phyloP scores from a whole-genome alignment of 1,140 invertebrate species.

The Drosophila seguyi region DNA sequence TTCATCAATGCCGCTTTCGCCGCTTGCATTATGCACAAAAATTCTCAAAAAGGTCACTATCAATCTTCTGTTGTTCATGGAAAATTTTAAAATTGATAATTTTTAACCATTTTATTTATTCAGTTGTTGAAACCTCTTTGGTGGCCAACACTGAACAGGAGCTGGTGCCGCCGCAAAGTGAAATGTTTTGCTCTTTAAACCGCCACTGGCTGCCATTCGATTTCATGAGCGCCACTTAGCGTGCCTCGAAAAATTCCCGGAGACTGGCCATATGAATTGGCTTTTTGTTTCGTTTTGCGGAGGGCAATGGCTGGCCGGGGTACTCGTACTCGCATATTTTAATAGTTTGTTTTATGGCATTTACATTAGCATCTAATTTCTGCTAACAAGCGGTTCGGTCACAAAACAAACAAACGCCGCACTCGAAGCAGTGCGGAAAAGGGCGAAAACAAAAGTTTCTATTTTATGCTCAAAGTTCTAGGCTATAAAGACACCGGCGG shows the following conservation, averaged over 20 bases:
- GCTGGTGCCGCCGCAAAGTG: conserved; percentile 42
- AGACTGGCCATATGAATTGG: conserved; percentile 66
- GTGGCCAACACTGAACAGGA: conserved; percentile 6
- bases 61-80: no score
- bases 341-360: conserved; percentile 82
- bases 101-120: neutral
- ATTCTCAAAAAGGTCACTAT: no score
- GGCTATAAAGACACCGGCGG: conserved; percentile 73
- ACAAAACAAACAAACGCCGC: conserved; percentile 23
- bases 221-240: conserved; percentile 79
- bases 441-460: conserved; percentile 75
- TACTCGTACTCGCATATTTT: conserved; percentile 66
- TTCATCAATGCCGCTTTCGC: no score
- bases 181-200: conserved; percentile 80
- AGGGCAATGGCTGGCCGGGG: neutral
- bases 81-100: no score
- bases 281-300: conserved; percentile 63
- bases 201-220: conserved; percentile 62
- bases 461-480: conserved; percentile 79
- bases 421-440: conserved; percentile 20
- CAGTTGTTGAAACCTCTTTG: conserved; percentile 7
- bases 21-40: no score
- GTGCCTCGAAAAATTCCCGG: conserved; percentile 45
- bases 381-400: conserved; percentile 63
- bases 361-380: conserved; percentile 82